phyloP scores from a whole-genome alignment of 2,113 vertebrate genomes.

The Noctilio leporinus region DNA sequence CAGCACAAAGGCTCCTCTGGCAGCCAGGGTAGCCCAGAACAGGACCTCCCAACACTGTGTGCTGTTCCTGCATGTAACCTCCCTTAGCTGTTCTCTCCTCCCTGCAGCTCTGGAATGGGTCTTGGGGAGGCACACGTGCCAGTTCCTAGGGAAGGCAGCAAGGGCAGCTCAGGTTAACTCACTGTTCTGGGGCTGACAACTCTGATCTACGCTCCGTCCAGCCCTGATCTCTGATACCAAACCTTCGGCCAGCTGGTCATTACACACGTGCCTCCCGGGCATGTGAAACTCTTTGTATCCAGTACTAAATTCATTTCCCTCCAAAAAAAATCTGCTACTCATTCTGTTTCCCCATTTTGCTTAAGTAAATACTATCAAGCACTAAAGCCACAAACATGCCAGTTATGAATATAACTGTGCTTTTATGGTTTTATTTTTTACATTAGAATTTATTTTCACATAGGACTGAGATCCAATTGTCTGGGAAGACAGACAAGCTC shows the following conservation, averaged over 20 bases:
- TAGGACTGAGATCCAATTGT: background rate
- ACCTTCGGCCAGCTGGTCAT: background rate
- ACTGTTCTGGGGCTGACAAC: background rate
- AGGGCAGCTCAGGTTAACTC: background rate
- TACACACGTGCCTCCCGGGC: background rate
- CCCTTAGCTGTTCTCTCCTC: too few species aligned
- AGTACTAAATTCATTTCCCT: background rate
- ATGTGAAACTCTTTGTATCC: background rate
- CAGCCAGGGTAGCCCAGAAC: background rate
- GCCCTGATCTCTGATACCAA: background rate
- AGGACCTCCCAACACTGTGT: background rate
- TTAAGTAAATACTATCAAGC: background rate
- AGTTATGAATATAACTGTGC: background rate
- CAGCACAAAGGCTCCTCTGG: too few species aligned
- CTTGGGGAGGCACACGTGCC: background rate
- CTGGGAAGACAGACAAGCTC: background rate
- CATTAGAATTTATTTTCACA: slow-evolving; percentile 16
- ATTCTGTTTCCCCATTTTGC: background rate
- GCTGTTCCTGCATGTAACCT: background rate
- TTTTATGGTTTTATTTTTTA: slow-evolving; percentile 31
- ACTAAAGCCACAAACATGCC: background rate
- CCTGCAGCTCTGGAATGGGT: background rate
- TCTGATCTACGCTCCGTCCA: background rate
- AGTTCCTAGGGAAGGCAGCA: background rate
- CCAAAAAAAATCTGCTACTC: background rate